A percentile compares a stretch with the other conserved stretches of the same genome.
phyloP scores from a whole-genome alignment of 2,113 vertebrate genomes.

The Agapornis roseicollis region DNA sequence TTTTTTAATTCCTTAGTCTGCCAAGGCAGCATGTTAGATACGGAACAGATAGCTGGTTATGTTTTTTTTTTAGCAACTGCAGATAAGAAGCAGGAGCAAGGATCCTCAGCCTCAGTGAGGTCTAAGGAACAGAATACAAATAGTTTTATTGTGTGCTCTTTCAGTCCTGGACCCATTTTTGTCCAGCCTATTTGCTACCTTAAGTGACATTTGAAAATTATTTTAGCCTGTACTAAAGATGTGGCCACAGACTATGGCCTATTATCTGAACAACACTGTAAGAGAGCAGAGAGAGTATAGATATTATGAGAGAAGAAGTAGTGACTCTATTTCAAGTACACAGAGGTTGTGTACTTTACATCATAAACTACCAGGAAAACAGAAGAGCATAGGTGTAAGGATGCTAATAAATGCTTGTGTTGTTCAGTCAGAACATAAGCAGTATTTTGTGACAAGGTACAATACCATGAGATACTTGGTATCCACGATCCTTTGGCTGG shows the following conservation, averaged over 20 bases:
- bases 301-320: neutral
- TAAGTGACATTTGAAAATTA: neutral
- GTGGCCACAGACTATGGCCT: neutral
- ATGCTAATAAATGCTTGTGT: neutral
- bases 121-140: neutral
- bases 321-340: neutral
- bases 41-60: neutral
- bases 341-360: neutral
- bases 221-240: neutral
- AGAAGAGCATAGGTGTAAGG: neutral
- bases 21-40: neutral
- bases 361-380: neutral
- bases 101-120: neutral
- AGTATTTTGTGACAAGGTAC: neutral
- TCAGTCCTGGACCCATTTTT: neutral
- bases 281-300: neutral
- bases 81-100: neutral
- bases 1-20: neutral
- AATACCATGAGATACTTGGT: neutral
- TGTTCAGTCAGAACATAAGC: neutral
- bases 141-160: neutral
- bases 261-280: neutral
- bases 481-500: neutral
- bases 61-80: neutral
- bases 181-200: neutral